Percentiles rank a stretch among this genome's conserved stretches.
phyloP scores from a whole-genome alignment of 2,888 invertebrate genomes.

The Hedychridium roseum region DNA sequence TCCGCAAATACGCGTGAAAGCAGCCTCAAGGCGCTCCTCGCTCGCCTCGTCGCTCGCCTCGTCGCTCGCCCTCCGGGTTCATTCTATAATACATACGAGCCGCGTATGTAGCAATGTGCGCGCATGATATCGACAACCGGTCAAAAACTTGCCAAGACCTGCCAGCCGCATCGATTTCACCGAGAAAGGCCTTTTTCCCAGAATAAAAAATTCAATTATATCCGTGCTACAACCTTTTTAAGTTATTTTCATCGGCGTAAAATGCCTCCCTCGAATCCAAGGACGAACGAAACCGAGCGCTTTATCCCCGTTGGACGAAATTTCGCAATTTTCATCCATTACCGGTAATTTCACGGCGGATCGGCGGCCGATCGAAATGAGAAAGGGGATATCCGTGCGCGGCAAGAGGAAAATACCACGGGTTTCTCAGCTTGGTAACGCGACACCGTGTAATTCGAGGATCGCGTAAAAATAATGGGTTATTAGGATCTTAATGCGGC shows the following conservation, averaged over 20 bases:
- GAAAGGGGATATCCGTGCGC: background rate
- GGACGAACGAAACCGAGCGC: background rate
- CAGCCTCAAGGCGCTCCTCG: constrained; percentile 8
- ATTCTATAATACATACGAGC: constrained; percentile 9
- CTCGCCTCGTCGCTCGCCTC: too few relatives aligned
- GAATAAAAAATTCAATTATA: too few relatives aligned
- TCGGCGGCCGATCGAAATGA: too few relatives aligned
- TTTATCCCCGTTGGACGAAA: background rate
- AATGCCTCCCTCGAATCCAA: constrained; percentile 2
- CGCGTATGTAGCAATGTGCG: too few relatives aligned
- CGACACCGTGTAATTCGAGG: constrained; percentile 3
- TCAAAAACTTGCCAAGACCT: too few relatives aligned
- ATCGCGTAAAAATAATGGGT: constrained; percentile 5
- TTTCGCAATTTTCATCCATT: background rate
- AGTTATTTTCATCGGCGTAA: background rate
- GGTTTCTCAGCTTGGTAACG: constrained; percentile 8
- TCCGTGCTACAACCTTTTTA: too few relatives aligned
- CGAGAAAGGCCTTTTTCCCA: too few relatives aligned
- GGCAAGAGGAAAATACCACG: background rate
- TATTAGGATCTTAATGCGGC: background rate
- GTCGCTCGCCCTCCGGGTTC: too few relatives aligned
- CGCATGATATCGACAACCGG: too few relatives aligned
- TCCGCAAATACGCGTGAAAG: constrained; percentile 11
- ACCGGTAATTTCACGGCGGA: too few relatives aligned
- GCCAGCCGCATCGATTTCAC: too few relatives aligned